Evolutionary conservation across 2,888 invertebrate species (phyloP), one percentile per base, ranked within the genome.

Genomic region (Exocentrus adspersus): DNA sequence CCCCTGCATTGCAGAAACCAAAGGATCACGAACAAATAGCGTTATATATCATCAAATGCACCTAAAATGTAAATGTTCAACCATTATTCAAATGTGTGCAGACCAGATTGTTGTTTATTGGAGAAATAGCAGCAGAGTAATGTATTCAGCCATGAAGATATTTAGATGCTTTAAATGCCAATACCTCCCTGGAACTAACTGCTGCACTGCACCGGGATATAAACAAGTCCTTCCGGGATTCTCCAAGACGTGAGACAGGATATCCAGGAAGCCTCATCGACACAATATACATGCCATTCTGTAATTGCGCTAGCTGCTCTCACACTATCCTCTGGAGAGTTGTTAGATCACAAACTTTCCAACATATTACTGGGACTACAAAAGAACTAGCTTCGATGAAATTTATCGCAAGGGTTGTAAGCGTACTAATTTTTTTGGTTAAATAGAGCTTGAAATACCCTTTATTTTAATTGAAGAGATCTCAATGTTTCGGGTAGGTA

Each of bases 251-350:
- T 62, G 60, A 64, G 58, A 67, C 64, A 63, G 65, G 70, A 71
- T 70, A 68, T 69, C 68, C 67, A 58, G 63, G 67, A 70, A 56
- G 67, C 63, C 64, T 65, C 63, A 60, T 64, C 71, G 66, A 62
- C 64, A 67, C 71, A 70, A 69, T 74, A 74, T 72, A 72, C 70
- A 74, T 72, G 73, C 67, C 71, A 69, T 68, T 67, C 69, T 69
- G 70, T 74, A 74, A 74, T 74, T 74, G 73, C 69, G 57, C 52
- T 62, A 65, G 69, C 67, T 68, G 56, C 67, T 62, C 64, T 69
- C 65, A 65, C 59, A 73, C 58, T 60, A 62, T 64, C 69, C 71
- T 67, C 71, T 12, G 28, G 69, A 64, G 73, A 64, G 67, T 73
- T 72, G 73, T 73, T 68, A 67, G 66, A 64, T 60, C 56, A 59